These are phyloP conservation scores for Leguminivora glycinivorella DNA, from an alignment of 1,140 invertebrate species.

Conservation along the genomic window DNA sequence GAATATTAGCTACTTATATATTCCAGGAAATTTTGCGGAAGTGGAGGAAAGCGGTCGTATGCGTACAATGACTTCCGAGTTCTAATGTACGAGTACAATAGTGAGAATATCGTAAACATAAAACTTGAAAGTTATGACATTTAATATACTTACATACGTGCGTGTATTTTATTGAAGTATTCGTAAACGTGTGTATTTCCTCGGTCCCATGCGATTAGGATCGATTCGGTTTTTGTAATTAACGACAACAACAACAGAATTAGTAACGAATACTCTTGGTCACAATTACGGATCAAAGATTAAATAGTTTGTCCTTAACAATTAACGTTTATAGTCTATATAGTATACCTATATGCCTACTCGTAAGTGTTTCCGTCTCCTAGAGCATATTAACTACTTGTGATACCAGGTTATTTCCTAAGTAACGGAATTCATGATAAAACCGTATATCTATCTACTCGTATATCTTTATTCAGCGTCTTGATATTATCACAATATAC, in stretches of 20 bases:
- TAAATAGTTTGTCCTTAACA: conserved; percentile 21
- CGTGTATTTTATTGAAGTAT: too few species aligned
- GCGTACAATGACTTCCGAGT: too few species aligned
- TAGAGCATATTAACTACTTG: neutral
- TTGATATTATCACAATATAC: neutral
- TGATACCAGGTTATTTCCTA: neutral
- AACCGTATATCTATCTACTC: too few species aligned
- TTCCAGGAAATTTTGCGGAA: too few species aligned
- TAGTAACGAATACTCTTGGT: conserved; percentile 11
- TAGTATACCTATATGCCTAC: neutral
- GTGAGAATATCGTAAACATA: too few species aligned
- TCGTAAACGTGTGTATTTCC: neutral
- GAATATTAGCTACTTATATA: too few species aligned
- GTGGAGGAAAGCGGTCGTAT: too few species aligned
- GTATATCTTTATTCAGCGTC: neutral
- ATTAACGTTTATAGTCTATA: conserved; percentile 19
- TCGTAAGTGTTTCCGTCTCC: neutral
- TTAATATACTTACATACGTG: too few species aligned
- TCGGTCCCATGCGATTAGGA: neutral
- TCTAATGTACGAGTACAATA: too few species aligned
- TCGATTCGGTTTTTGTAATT: neutral
- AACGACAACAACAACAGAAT: conserved; percentile 1
- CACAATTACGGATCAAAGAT: conserved; percentile 19
- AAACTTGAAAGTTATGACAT: too few species aligned
- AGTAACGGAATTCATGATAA: too few species aligned